Evolutionary conservation across 2,113 vertebrate genomes (phyloP).

Genomic region (Tupaia tana): DNA sequence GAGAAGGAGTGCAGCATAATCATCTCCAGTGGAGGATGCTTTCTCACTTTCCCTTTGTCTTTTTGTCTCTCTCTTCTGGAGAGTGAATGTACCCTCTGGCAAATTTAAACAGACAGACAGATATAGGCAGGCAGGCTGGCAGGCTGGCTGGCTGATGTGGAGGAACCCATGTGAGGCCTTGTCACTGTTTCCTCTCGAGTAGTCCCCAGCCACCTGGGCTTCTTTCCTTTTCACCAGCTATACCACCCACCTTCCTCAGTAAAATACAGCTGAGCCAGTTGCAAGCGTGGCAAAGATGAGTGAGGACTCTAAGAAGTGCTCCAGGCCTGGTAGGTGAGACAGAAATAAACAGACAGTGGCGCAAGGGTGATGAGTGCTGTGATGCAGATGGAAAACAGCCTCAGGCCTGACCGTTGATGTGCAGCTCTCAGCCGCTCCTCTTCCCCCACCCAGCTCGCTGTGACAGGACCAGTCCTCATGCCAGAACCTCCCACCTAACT

Average conservation of each 20-base stretch:
- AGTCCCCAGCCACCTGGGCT: neutral
- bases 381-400: neutral
- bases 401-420: neutral
- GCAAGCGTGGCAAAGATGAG: neutral
- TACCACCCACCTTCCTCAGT: neutral
- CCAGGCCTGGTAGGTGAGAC: conserved; percentile 1
- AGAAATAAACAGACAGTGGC: neutral
- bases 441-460: neutral
- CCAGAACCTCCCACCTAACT: neutral
- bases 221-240: neutral
- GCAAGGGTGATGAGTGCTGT: neutral
- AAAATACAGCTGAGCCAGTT: neutral
- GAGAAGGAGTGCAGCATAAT: no score
- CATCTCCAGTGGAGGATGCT: no score
- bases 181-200: neutral
- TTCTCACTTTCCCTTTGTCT: no score
- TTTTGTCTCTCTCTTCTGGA: no score
- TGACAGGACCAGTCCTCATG: neutral
- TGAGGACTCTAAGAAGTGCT: neutral
- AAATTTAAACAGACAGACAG: no score
- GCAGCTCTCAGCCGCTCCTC: neutral
- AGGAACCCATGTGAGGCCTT: neutral
- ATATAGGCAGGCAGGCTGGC: no score
- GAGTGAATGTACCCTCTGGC: no score
- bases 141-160: neutral